Evolutionary conservation across 2,113 vertebrate species (phyloP), one percentile per base, ranked within the genome.

Genomic region (Oophaga pumilio): DNA sequence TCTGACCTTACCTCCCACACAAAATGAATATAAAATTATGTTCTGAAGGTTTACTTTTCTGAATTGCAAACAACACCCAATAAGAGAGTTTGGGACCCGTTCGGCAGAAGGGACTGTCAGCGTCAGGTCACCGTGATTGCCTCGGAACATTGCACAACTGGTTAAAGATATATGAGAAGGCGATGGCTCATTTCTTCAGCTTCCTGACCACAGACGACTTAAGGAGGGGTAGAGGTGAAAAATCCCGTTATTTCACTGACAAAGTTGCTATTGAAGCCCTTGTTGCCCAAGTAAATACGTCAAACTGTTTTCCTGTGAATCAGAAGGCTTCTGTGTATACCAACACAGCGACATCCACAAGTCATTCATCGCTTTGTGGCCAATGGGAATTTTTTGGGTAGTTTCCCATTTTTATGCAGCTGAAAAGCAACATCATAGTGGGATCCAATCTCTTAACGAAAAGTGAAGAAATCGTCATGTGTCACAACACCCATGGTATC

Each of bases 181-280:
- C 22, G 22, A 73, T 33, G 20, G 53, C 53, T 57, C 26, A 73
- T 57, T 59, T 84, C 66, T 84, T 57, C 24, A 57, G 24, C 66
- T 53, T 43, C 68, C 68, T 57, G 68, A 84, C 82, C 66, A 28
- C 82, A 84, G 82, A 74, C 9, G 24, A 28, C 4, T 56, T 7
- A 33, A 56, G 24, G 50, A 12, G 26, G 82, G 82, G 26, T 9
- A 14, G 53, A 9, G 18, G n/a, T n/a, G 64, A 49, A 50, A 22
- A 53, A 69, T 84, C 64, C 82, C 50, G n/a, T 14, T 73, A 73
- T 57, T 84, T 84, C 82, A 57, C 49, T 8, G 49, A 84, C 68
- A 69, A 26, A 14, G 82, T 73, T 57, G 68, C 59, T 73, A 73
- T 56, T 43, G 18, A 71, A 74, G 49, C 33, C 82, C 26, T 22